Evolutionary conservation across 2,113 vertebrate species (phyloP), one percentile per base, ranked within the genome.

Genomic region (Gavia stellata): DNA sequence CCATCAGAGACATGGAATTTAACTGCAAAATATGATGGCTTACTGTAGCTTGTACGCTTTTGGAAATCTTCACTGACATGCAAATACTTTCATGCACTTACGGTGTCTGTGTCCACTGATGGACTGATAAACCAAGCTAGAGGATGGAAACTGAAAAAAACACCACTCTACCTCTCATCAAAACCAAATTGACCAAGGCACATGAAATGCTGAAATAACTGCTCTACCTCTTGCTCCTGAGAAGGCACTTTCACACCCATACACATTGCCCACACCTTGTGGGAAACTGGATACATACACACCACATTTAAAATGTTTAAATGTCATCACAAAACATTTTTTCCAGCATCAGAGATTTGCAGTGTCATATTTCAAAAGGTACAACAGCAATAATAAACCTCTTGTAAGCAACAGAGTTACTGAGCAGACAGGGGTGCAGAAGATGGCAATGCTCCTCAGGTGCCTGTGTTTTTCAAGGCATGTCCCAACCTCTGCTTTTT

Each of bases 1-100:
- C 97, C 97, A 98, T 97, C 97, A 96, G 91, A 96, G 96, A 95
- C 90, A 92, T 78, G 91, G 96, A 98, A 97, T 97, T 97, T 96
- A 96, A 93, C 18, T 62, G 81, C 84, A 81, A 94, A 94, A 96
- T 95, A 92, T 87, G 95, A 55, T 82, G 86, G 94, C 93, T 97
- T 80, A 83, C 91, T 97, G 85, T 91, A 92, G 90, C 88, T 96
- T 62, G 42, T 82, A 92, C 0, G 3, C 56, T 94, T 97, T 92
- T 96, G 92, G 94, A 97, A 98, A 92, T 81, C 94, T 96, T 86
- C 81, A 79, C 91, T 95, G 84, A 93, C 90, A 96, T 90, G 56
- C 73, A 93, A 66, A 95, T 77, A 59, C 74, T 45, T 86, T 47
- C 7, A 10, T 55, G 49, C 17, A 66, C 36, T 81, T 47, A 81